Base-by-base conservation (phyloP, 1,140 invertebrate species). In the Psix sp. region DNA sequence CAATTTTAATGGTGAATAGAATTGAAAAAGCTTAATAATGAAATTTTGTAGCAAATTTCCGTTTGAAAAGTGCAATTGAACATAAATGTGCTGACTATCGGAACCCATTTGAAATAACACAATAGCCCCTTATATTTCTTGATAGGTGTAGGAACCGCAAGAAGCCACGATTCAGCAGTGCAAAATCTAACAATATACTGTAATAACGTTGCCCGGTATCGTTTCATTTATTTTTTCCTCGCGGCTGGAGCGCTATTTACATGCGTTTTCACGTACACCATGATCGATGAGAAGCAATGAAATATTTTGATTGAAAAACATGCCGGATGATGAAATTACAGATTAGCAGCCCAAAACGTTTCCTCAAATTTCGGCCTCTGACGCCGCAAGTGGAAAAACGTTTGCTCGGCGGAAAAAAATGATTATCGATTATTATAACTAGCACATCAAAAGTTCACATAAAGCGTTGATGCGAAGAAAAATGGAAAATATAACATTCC, bases 31-130 rank as follows among this genome's bases (percentile, higher is more conserved):
- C 26, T 26, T 46, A 46, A 39, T 38, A 45, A 40, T 60, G 26
- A 39, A 60, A 63, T 51, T 33, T 49, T 26, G 39, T 43, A 18
- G 29, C 29, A 38, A 63, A 63, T 52, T 51, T 63, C 18, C 31
- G 13, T 43, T 11, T 20, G 46, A 29, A 52, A 52, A 45, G 59
- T 45, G 38, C 33, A 63, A 63, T 63, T 52, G 46, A 51, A 63
- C 59, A 40, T 42, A 63, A 52, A 63, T 51, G 39, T 38, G 59
- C 46, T 63, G 39, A 63, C 29, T 42, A 45, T 26, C 11, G 29
- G 17, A 31, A 26, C 26, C 31, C 38, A 21, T 63, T 63, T 45
- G 43, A 42, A 52, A 24, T 20, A 63, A 43, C 39, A 63, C 46
- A 63, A 63, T 63, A 45, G 36, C 39, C 36, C 29, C 31, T 52